Percentiles rank a stretch among this genome's conserved stretches.
These are phyloP conservation scores for Clarias gariepinus DNA, from an alignment of 2,113 vertebrate species.

Conservation along the genomic window DNA sequence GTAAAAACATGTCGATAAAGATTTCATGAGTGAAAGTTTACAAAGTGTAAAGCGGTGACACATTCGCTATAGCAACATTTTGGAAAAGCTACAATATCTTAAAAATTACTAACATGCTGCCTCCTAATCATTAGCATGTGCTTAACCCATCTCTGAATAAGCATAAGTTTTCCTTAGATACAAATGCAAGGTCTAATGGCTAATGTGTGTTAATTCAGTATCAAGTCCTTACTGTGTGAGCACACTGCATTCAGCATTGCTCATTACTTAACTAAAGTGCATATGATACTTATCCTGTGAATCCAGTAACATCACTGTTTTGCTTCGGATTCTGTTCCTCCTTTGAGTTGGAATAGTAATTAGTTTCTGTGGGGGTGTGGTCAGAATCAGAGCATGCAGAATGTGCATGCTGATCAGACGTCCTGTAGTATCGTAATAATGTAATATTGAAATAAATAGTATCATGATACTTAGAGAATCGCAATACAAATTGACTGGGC, in stretches of 20 bases:
- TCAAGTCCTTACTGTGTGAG: background rate
- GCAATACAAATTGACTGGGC: no score
- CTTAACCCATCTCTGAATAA: background rate
- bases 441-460: no score
- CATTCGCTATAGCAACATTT: no score
- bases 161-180: background rate
- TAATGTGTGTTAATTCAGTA: background rate
- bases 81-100: background rate
- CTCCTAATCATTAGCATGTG: background rate
- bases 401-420: conserved; percentile 77
- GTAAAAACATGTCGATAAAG: background rate
- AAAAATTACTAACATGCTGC: background rate
- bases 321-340: conserved; percentile 66
- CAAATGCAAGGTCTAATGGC: background rate
- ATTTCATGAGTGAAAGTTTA: background rate
- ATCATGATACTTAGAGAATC: no score
- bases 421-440: conserved; percentile 50
- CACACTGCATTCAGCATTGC: background rate
- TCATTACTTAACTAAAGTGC: conserved; percentile 1
- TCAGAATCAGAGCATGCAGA: conserved; percentile 74
- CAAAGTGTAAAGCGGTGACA: no score
- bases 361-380: conserved; percentile 74
- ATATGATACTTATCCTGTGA: conserved; percentile 66
- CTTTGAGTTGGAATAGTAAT: conserved; percentile 72
- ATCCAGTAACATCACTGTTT: conserved; percentile 72